Evolutionary conservation across 2,888 invertebrate genomes (phyloP).

Genomic region (Troides oblongomaculatus): DNA sequence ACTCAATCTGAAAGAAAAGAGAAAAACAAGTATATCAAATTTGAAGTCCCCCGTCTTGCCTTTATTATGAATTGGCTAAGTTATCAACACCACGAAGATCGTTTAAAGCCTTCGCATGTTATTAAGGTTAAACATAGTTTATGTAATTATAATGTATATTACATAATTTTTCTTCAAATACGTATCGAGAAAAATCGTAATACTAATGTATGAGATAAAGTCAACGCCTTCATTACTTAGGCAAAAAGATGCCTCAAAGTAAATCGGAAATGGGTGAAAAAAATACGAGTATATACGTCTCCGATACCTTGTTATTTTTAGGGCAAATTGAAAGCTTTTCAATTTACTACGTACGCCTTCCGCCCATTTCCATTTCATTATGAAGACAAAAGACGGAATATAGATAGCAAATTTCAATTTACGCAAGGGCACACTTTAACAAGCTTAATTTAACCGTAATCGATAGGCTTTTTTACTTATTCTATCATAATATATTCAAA

Average conservation of each 20-base stretch:
- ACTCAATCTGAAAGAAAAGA: too few relatives aligned
- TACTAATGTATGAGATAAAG: background rate
- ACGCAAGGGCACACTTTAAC: slow-evolving; percentile 16
- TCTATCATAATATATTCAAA: background rate
- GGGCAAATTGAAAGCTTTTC: slow-evolving; percentile 16
- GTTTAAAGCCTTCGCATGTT: too few relatives aligned
- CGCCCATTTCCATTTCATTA: slow-evolving; percentile 26
- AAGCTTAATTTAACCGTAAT: slow-evolving; percentile 2
- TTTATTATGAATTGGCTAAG: too few relatives aligned
- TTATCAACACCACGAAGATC: too few relatives aligned
- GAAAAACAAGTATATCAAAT: too few relatives aligned
- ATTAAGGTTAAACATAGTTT: too few relatives aligned
- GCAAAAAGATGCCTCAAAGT: background rate
- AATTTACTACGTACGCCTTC: slow-evolving; percentile 15
- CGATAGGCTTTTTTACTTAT: background rate
- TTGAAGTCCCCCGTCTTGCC: too few relatives aligned
- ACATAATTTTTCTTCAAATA: background rate
- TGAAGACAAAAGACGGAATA: slow-evolving; percentile 21
- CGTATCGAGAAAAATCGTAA: background rate
- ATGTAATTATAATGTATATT: too few relatives aligned
- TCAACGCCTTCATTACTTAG: background rate
- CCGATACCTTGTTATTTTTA: slow-evolving; percentile 11
- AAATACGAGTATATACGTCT: background rate
- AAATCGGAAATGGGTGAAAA: slow-evolving; percentile 1
- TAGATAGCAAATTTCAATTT: slow-evolving; percentile 23